Base-by-base conservation (phyloP, 1,140 invertebrate species). In the silkworm (Bombyx mori) region DNA sequence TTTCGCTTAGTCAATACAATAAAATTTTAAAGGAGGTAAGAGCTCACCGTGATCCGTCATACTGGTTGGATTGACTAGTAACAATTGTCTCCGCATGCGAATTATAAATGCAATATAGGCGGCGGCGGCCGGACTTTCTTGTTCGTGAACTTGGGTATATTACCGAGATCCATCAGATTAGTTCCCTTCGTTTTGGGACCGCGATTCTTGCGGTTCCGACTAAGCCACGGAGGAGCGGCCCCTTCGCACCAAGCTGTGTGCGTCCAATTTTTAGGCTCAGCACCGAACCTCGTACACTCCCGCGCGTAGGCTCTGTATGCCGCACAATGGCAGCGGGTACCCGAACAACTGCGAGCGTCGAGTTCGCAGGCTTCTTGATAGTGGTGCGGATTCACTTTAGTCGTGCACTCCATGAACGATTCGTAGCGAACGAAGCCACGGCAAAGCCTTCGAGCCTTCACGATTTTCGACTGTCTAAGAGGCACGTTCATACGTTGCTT, bases 261-360 rank as follows among this genome's bases (percentile, higher is more conserved):
- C 65, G 92, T 82, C 94, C 94, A 93, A 67, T 93, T 86, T 1
- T 83, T 75, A 49, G 94, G 79, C 58, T 90, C 89, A 45, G 94
- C 91, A 1, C 95, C 95, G 7, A 94, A 77, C 6, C 95, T 88
- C 50, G 91, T 89, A 79, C 97, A 98, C 75, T 97, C 94, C 61
- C 94, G 92, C 4, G 94, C 93, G 78, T 98, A 98, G 0, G 96
- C 96, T 56, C 93, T 92, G 62, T 97, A 92, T 52, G 95, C 94
- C 69, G 97, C 95, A 79, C 97, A 98, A 76, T 96, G 95, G 74
- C 96, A 98, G 58, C 91, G 89, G 45, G 90, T 88, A 3, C 90
- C 89, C n/a, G 90, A 92, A 88, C 97, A 98, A 73, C 97, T 95
- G 79, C 96, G 97, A 88, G 97, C 96, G 79, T 98, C 97, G 73